Conservation (phyloP, 2,797 vertebrate genomes). For the Scolopax bukidnonensis region DNA sequence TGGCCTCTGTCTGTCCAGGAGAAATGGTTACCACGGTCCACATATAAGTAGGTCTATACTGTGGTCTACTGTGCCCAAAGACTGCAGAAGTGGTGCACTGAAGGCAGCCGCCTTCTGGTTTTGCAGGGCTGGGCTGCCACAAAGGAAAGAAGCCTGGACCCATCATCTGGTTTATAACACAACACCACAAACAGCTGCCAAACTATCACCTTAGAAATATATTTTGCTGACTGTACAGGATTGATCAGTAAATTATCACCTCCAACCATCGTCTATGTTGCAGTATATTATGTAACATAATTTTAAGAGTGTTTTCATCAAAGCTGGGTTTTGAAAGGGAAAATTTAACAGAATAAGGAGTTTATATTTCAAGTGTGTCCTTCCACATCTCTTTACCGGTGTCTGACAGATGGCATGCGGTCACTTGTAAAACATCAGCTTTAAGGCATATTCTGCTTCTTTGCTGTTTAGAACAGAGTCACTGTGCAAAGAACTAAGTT, state of each 20-base stretch:
- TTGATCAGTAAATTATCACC: not conserved
- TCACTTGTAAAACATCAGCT: not conserved
- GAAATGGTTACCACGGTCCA: not conserved
- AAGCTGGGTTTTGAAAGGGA: not conserved
- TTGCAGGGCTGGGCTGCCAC: not conserved
- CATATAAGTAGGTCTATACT: not conserved
- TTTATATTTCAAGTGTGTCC: not conserved
- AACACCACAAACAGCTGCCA: not conserved
- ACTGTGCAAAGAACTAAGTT: not conserved
- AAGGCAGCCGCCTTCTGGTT: not conserved
- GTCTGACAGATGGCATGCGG: not conserved
- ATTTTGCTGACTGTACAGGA: not conserved
- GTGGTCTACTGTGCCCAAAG: not conserved
- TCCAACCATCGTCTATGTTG: not conserved
- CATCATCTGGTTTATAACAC: not conserved
- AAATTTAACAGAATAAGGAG: not conserved
- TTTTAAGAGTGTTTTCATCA: not conserved
- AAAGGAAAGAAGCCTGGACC: not conserved
- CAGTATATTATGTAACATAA: not conserved
- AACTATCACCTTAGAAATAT: not conserved
- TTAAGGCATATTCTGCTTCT: not conserved
- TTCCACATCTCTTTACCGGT: not conserved
- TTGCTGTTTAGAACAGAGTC: not conserved
- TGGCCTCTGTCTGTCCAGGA: not conserved
- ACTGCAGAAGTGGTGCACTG: not conserved